These are phyloP conservation scores for Clepsis dumicolana DNA, from an alignment of 2,888 invertebrate genomes.

Conservation along the genomic window DNA sequence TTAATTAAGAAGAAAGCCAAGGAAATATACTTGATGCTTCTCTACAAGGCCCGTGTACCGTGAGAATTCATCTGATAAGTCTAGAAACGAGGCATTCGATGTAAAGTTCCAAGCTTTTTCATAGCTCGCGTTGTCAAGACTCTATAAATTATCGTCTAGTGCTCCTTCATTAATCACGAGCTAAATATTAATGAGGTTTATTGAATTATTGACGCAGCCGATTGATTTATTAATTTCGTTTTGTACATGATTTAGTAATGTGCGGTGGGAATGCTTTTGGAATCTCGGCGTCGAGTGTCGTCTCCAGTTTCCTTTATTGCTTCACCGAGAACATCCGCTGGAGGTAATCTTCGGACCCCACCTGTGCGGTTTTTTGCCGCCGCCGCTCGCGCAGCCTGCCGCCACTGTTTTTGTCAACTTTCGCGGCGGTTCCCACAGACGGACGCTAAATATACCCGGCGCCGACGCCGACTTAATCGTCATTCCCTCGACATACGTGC, in stretches of 20 bases:
- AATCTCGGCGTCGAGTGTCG: not conserved
- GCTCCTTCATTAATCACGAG: constrained; percentile 33
- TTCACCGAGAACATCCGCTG: constrained; percentile 30
- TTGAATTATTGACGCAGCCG: constrained; percentile 32
- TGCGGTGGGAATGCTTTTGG: not conserved
- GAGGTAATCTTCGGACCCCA: constrained; percentile 53
- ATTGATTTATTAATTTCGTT: constrained; percentile 24
- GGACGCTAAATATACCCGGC: constrained; percentile 58
- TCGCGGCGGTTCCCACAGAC: constrained; percentile 68
- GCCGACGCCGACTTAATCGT: constrained; percentile 55
- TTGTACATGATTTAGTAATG: constrained; percentile 20
- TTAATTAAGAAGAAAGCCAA: constrained; percentile 83
- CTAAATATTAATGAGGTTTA: constrained; percentile 30
- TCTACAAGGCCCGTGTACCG: constrained; percentile 41
- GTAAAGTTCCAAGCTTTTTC: constrained; percentile 32
- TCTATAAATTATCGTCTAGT: constrained; percentile 28
- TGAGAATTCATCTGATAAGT: constrained; percentile 42
- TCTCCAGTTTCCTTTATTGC: constrained; percentile 29
- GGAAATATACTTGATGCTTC: constrained; percentile 71
- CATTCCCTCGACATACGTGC: constrained; percentile 64
- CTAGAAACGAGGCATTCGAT: constrained; percentile 18
- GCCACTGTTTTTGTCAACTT: constrained; percentile 77
- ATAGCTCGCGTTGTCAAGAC: not conserved
- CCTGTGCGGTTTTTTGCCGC: constrained; percentile 64
- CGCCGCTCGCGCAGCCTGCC: constrained; percentile 61